Percentiles rank a stretch among this genome's conserved stretches.
Conservation (phyloP, 2,888 invertebrate genomes). For the Pyrochroa serraticornis region DNA sequence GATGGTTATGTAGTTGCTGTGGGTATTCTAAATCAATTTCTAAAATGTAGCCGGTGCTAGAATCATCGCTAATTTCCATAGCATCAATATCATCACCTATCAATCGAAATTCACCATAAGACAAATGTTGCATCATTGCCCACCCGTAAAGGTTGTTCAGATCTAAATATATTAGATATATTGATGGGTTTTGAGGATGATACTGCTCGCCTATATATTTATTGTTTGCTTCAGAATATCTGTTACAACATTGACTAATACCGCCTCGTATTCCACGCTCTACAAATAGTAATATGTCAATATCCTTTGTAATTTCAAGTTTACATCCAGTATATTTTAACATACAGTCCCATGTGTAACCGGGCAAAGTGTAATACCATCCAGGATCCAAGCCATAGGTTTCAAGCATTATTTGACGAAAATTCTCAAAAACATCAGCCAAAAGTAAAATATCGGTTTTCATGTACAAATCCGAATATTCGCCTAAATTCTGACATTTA, state of each 20-base stretch:
- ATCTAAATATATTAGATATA: slow-evolving; percentile 11
- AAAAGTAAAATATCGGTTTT: slow-evolving; percentile 51
- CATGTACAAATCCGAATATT: slow-evolving; percentile 50
- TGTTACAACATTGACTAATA: slow-evolving; percentile 38
- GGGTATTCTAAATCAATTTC: no score
- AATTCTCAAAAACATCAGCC: slow-evolving; percentile 52
- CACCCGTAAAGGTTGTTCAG: slow-evolving; percentile 3
- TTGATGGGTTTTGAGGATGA: slow-evolving; percentile 20
- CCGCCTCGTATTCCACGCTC: slow-evolving; percentile 47
- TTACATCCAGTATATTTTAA: slow-evolving; percentile 36
- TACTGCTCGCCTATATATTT: slow-evolving; percentile 40
- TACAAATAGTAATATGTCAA: slow-evolving; percentile 44
- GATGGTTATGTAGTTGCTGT: no score
- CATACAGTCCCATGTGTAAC: slow-evolving; percentile 43
- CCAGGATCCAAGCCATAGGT: slow-evolving; percentile 46
- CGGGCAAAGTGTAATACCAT: slow-evolving; percentile 43
- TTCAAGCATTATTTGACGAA: slow-evolving; percentile 39
- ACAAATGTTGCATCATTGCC: neutral
- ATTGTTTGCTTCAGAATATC: slow-evolving; percentile 50
- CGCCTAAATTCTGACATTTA: slow-evolving; percentile 41
- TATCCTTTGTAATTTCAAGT: slow-evolving; percentile 43
- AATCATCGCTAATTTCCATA: no score
- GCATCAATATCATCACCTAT: no score
- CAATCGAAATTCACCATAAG: slow-evolving; percentile 1
- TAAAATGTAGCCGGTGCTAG: no score